Conservation (phyloP, 2,797 vertebrate species). For the Leontocebus nigricollis region DNA sequence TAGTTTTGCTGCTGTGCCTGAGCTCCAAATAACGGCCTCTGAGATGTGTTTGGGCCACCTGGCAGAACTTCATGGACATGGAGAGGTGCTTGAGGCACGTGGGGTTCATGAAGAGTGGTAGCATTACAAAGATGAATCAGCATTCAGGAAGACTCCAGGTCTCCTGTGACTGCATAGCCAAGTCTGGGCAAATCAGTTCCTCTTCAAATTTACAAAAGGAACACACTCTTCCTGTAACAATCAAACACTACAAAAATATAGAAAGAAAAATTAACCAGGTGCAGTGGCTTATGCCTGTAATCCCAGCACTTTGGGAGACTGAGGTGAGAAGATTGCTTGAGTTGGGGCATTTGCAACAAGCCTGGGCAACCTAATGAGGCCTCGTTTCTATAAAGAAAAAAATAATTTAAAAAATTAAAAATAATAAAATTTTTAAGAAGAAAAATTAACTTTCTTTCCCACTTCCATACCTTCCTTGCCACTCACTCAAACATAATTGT, state of each 20-base stretch:
- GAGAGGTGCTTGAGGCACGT: not conserved
- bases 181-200: not conserved
- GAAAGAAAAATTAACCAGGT: not conserved
- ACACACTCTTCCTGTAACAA: not conserved
- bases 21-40: not conserved
- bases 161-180: not conserved
- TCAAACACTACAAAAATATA: not conserved
- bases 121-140: not conserved
- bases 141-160: not conserved
- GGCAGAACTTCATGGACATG: not conserved
- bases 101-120: not conserved
- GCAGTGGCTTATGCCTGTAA: not conserved
- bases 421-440: not conserved
- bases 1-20: not conserved
- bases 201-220: not conserved
- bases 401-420: not conserved
- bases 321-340: not conserved
- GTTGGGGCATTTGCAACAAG: not conserved
- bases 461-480: not conserved
- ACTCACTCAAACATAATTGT: not conserved
- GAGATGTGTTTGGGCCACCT: not conserved
- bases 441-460: not conserved
- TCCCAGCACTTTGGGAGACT: not conserved
- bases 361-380: not conserved
- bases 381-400: not conserved